phyloP scores from a whole-genome alignment of 2,113 vertebrate species.

The Enhydra lutris region DNA sequence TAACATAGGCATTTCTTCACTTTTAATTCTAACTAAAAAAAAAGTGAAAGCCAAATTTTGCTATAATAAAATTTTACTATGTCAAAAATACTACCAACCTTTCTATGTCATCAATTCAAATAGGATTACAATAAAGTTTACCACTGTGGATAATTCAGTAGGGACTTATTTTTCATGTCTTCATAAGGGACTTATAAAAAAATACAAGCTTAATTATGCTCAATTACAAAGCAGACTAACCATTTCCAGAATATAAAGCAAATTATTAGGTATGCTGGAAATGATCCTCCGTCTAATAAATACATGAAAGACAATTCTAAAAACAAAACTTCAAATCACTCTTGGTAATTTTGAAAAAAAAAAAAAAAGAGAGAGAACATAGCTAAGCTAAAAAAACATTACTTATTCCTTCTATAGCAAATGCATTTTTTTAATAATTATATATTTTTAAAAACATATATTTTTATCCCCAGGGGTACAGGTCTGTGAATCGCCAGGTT shows the following conservation, averaged over 20 bases:
- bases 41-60: not conserved
- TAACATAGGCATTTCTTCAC: not conserved
- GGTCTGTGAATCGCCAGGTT: too few species aligned
- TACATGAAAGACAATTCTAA: not conserved
- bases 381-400: not conserved
- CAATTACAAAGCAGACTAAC: not conserved
- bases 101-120: conserved; percentile 7
- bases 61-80: conserved; percentile 27
- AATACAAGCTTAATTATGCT: not conserved
- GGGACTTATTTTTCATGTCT: not conserved
- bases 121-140: conserved; percentile 26
- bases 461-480: too few species aligned
- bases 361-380: not conserved
- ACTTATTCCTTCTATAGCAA: not conserved
- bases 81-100: not conserved
- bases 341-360: not conserved
- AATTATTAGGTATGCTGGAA: not conserved
- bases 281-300: not conserved
- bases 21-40: conserved; percentile 41
- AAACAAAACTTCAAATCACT: conserved; percentile 23
- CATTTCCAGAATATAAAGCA: not conserved
- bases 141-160: not conserved
- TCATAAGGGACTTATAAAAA: not conserved
- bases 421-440: not conserved
- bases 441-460: too few species aligned